Evolutionary conservation across 2,888 invertebrate genomes (phyloP).

Genomic region (Hirtodrosophila confusa): DNA sequence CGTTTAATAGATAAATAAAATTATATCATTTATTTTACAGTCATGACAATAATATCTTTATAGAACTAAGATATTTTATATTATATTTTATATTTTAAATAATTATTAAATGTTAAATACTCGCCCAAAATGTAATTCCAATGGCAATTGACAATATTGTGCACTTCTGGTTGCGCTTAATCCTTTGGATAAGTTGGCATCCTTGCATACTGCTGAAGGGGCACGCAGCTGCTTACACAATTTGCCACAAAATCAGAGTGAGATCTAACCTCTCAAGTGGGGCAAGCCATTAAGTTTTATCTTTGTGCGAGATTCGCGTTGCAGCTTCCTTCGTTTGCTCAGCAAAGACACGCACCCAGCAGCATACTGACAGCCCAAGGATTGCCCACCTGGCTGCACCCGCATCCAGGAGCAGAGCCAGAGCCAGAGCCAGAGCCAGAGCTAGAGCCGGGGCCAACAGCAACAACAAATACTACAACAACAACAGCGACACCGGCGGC

Average conservation of each 20-base stretch:
- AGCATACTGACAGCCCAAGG: conserved; percentile 38
- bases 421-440: conserved; percentile 2
- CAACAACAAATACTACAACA: conserved; percentile 6
- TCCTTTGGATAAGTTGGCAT: conserved; percentile 12
- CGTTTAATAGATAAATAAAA: too few species aligned
- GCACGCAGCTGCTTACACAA: conserved; percentile 47
- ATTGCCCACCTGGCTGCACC: conserved; percentile 50
- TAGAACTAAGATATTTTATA: too few species aligned
- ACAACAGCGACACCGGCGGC: conserved; percentile 48
- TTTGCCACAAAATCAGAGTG: conserved; percentile 66
- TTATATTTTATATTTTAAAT: too few species aligned
- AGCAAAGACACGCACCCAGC: conserved; percentile 38
- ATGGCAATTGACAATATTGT: background rate
- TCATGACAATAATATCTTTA: too few species aligned
- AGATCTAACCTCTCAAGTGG: conserved; percentile 66
- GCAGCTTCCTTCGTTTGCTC: conserved; percentile 43
- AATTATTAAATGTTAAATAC: conserved; percentile 1
- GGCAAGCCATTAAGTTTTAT: conserved; percentile 67
- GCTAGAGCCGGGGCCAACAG: conserved; percentile 8
- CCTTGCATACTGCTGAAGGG: conserved; percentile 12
- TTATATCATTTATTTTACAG: too few species aligned
- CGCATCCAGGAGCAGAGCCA: conserved; percentile 15
- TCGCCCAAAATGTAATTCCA: background rate
- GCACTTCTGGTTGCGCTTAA: conserved; percentile 24
- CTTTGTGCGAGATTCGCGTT: conserved; percentile 47